Evolutionary conservation across 1,140 invertebrate species (phyloP), one percentile per base, ranked within the genome.

Genomic region (Calycopis cecrops): DNA sequence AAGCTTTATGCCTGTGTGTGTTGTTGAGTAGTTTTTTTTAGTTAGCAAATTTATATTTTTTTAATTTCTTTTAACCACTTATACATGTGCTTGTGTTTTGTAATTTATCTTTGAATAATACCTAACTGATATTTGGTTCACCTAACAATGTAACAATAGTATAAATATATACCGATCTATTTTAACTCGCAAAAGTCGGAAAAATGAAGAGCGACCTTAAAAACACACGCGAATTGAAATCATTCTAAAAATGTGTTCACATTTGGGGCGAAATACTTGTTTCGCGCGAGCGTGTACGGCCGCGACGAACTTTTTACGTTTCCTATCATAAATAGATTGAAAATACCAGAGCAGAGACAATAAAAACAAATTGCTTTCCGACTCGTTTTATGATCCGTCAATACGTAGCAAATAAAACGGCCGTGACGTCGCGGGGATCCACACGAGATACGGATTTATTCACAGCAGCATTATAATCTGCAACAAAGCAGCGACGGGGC

Each of bases 321-420:
- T 65, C 60, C 58, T 62, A 73, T 74, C 78, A 81, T 82, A 79
- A 83, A 83, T 77, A 81, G 63, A 83, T 81, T 81, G 69, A 85
- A 81, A 81, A 83, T 75, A 76, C 63, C 73, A 59, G 59, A 65
- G 52, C 51, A 65, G 68, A 73, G 69, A 83, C 79, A 80, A 82
- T 84, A 85, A 85, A 83, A 79, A 70, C 67, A 81, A 85, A 83
- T 85, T 84, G 79, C 73, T 63, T 73, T 73, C 65, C 67, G 72
- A 58, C 57, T 69, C 62, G 65, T 80, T 83, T 83, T 80, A 83
- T 78, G 71, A 67, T 73, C 68, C 63, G 73, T 73, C 81, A 77
- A 82, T 83, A 76, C 78, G 69, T 63, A 69, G 71, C 74, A 69
- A 76, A 81, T 80, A 82, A 82, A 85, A 76, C 59, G 48, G 62